phyloP scores from a whole-genome alignment of 2,797 vertebrate species.

The Enteromius treurensis region DNA sequence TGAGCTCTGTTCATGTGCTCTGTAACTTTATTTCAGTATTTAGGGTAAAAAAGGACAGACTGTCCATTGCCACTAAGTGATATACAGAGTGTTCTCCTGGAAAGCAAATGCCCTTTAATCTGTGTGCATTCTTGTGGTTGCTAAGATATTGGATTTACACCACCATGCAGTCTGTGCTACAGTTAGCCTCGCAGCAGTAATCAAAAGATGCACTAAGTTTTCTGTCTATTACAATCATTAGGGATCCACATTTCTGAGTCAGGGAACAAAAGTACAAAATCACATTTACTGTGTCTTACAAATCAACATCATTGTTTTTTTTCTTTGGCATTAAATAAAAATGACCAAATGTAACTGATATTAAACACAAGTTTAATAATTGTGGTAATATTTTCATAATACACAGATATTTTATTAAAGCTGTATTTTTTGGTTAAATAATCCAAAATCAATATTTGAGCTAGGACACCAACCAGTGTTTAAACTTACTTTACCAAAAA shows the following conservation, averaged over 20 bases:
- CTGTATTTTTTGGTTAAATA: no score
- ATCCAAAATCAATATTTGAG: no score
- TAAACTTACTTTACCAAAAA: no score
- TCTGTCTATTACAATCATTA: neutral
- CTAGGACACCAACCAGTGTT: no score
- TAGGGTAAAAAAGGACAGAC: neutral
- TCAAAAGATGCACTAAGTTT: neutral
- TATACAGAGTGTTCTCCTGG: neutral
- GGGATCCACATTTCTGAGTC: neutral
- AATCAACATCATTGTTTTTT: neutral
- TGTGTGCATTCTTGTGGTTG: slow-evolving; percentile 26
- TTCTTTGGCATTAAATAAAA: neutral
- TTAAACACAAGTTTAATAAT: neutral
- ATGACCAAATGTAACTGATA: neutral
- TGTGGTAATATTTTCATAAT: neutral
- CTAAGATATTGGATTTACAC: slow-evolving; percentile 7
- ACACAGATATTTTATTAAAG: neutral
- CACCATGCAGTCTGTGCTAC: neutral
- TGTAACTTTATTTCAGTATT: neutral
- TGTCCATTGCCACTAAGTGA: neutral
- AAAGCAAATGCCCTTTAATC: neutral
- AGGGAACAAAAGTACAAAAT: neutral
- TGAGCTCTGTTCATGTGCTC: no score
- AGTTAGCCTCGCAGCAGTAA: neutral
- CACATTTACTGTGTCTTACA: neutral